Evolutionary conservation across 2,888 invertebrate species (phyloP).

Genomic region (Listrodromus nycthemerus): DNA sequence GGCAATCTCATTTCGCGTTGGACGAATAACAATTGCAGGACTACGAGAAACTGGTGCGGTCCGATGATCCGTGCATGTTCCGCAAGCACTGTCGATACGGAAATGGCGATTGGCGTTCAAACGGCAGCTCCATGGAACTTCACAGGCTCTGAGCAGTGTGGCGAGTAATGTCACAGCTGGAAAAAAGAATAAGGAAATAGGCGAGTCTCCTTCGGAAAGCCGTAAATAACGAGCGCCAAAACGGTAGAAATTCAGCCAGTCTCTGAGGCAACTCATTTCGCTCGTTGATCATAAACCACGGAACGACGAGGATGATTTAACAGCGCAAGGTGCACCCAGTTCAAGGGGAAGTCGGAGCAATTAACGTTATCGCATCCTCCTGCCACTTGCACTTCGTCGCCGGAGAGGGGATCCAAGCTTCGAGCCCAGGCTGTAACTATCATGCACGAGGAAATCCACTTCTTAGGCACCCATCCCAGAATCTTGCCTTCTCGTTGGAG

Average conservation of each 20-base stretch:
- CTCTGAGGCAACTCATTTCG: slow-evolving; percentile 36
- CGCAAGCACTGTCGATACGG: no score
- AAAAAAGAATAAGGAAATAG: no score
- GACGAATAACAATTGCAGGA: background rate
- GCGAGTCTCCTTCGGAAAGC: no score
- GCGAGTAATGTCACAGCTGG: no score
- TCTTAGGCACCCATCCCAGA: slow-evolving; percentile 12
- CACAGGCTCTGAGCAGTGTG: no score
- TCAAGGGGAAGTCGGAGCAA: slow-evolving; percentile 66
- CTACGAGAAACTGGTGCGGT: background rate
- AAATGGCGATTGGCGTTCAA: no score
- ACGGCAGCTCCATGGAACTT: no score
- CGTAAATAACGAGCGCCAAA: background rate
- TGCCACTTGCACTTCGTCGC: slow-evolving; percentile 40
- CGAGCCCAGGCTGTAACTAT: background rate
- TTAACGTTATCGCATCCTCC: slow-evolving; percentile 73
- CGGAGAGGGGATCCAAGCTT: slow-evolving; percentile 4
- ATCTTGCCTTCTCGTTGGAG: background rate
- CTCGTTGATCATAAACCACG: slow-evolving; percentile 33
- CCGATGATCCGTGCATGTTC: background rate
- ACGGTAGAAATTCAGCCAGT: background rate
- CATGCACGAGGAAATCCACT: slow-evolving; percentile 1
- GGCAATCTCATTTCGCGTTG: background rate
- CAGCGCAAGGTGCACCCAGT: slow-evolving; percentile 7
- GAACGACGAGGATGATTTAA: background rate